phyloP scores from a whole-genome alignment of 1,140 invertebrate genomes.

The Drosophila nigromelanica region DNA sequence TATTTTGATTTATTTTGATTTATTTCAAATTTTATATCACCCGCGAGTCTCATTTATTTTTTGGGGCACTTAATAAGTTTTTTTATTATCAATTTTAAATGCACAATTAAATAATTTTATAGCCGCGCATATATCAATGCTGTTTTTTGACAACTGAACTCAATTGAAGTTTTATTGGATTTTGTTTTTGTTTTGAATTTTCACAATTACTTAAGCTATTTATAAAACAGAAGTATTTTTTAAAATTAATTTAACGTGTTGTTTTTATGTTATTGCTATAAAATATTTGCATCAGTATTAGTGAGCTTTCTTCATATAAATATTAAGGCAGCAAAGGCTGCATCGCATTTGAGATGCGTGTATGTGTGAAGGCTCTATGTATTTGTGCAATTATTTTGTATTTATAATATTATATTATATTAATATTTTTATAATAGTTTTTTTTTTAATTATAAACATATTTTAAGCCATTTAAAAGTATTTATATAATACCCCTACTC shows the following conservation, averaged over 20 bases:
- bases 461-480: no score
- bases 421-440: not conserved
- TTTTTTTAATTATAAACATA: not conserved
- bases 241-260: not conserved
- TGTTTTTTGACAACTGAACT: not conserved
- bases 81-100: conserved; percentile 31
- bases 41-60: conserved; percentile 32
- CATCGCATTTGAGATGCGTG: not conserved
- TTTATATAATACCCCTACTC: not conserved
- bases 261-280: not conserved
- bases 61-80: conserved; percentile 21
- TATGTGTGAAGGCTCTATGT: no score
- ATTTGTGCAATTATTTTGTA: not conserved
- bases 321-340: not conserved
- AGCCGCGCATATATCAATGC: conserved; percentile 8
- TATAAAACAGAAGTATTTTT: no score
- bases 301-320: not conserved
- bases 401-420: not conserved
- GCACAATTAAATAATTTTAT: conserved; percentile 32
- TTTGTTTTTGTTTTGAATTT: not conserved
- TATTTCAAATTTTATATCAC: conserved; percentile 32
- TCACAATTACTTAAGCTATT: not conserved
- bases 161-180: conserved; percentile 17
- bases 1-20: conserved; percentile 33
- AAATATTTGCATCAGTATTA: not conserved